phyloP scores from a whole-genome alignment of 1,140 invertebrate species.

The Triops cancriformis region DNA sequence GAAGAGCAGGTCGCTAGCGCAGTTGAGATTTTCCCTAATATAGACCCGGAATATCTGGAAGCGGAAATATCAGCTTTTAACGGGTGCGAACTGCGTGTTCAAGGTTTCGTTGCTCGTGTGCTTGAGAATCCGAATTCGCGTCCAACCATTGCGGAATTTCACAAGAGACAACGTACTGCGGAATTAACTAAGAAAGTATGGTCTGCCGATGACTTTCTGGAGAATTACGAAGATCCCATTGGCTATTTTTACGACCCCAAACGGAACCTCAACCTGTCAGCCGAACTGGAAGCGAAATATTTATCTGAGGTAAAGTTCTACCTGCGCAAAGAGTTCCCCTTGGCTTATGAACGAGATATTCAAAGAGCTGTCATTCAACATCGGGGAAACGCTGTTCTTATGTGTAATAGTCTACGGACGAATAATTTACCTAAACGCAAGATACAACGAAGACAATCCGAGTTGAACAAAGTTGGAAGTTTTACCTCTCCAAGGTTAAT shows the following conservation, averaged over 20 bases:
- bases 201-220: slow-evolving; percentile 45
- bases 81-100: slow-evolving; percentile 35
- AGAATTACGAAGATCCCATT: slow-evolving; percentile 48
- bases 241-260: slow-evolving; percentile 42
- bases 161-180: slow-evolving; percentile 36
- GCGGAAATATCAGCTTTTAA: slow-evolving; percentile 46
- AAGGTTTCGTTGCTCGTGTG: background rate
- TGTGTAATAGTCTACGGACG: background rate
- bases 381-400: background rate
- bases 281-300: background rate
- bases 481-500: background rate
- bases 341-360: background rate
- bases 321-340: background rate
- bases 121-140: background rate
- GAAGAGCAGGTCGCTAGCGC: slow-evolving; percentile 39
- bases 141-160: slow-evolving; percentile 38
- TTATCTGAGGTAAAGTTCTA: background rate
- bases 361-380: background rate
- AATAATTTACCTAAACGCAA: background rate
- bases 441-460: background rate
- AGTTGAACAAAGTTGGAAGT: background rate
- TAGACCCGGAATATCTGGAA: slow-evolving; percentile 47
- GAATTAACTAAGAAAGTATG: slow-evolving; percentile 42
- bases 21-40: slow-evolving; percentile 38
- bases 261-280: slow-evolving; percentile 34